Evolutionary conservation across 2,797 vertebrate genomes (phyloP).

Genomic region (Gymnothorax reevesii): DNA sequence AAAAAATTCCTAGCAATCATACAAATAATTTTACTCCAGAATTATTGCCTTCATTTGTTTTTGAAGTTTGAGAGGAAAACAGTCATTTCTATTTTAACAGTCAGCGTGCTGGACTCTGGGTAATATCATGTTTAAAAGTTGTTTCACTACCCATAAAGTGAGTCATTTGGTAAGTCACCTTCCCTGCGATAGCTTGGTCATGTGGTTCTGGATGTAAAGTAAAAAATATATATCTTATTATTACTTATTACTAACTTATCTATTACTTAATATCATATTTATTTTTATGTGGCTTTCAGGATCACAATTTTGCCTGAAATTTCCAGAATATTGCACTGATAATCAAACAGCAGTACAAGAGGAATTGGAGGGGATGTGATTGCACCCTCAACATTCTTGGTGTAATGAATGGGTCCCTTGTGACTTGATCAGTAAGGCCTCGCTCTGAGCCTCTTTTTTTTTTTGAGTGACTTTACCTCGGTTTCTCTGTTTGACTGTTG

Average conservation of each 20-base stretch:
- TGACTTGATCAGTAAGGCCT: conserved; percentile 1
- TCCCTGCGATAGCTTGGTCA: background rate
- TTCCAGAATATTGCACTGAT: background rate
- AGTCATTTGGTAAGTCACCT: background rate
- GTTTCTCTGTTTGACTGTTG: background rate
- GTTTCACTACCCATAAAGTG: background rate
- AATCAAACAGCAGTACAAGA: background rate
- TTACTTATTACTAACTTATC: no score
- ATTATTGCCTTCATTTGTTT: conserved; percentile 58
- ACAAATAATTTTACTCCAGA: conserved; percentile 56
- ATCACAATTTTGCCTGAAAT: background rate
- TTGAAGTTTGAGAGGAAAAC: conserved; percentile 40
- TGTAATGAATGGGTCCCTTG: conserved; percentile 1
- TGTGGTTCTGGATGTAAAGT: background rate
- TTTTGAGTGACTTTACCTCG: background rate
- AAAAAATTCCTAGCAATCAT: conserved; percentile 74
- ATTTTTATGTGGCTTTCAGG: background rate
- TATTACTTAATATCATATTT: background rate
- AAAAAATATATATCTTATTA: no score
- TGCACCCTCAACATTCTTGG: background rate
- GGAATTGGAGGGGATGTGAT: background rate
- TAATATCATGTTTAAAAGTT: background rate
- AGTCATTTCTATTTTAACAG: conserved; percentile 59
- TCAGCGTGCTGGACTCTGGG: conserved; percentile 31
- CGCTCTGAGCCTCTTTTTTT: conserved; percentile 1